Percentiles rank a stretch among this genome's conserved stretches.
Evolutionary conservation across 2,113 vertebrate genomes (phyloP).

Genomic region (Heptranchias perlo): DNA sequence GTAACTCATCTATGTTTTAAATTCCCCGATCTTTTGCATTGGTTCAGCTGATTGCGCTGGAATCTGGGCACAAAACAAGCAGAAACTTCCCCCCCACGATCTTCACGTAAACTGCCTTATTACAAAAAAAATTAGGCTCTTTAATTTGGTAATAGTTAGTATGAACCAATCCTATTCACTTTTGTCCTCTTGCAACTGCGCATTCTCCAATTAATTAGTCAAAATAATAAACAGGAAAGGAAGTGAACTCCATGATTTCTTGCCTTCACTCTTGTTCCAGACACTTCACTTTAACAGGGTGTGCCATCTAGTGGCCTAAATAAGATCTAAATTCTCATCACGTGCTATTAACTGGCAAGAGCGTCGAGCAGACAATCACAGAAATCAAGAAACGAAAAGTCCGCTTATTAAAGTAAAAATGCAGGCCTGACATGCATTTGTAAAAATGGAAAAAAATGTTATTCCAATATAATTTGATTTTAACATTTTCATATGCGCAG

Average conservation of each 20-base stretch:
- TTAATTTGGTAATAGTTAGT: background rate
- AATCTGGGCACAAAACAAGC: background rate
- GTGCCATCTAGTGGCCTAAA: conserved; percentile 4
- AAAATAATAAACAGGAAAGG: background rate
- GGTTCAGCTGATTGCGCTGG: too few relatives aligned
- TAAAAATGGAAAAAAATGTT: background rate
- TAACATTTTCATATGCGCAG: background rate
- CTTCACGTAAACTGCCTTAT: too few relatives aligned
- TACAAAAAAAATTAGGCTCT: too few relatives aligned
- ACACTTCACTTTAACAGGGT: background rate
- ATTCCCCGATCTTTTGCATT: background rate
- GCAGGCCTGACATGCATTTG: background rate
- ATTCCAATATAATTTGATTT: background rate
- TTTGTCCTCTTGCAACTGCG: background rate
- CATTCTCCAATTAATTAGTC: background rate
- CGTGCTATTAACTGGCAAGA: background rate
- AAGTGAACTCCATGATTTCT: background rate
- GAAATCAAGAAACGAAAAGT: background rate
- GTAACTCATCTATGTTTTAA: background rate
- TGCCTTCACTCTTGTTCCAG: background rate
- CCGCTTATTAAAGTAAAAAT: background rate
- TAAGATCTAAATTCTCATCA: background rate
- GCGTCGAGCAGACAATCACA: background rate
- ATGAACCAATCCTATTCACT: background rate
- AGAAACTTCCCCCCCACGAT: too few relatives aligned